Base-by-base conservation (phyloP, 2,888 invertebrate species). In the Agrenia bidenticulata region DNA sequence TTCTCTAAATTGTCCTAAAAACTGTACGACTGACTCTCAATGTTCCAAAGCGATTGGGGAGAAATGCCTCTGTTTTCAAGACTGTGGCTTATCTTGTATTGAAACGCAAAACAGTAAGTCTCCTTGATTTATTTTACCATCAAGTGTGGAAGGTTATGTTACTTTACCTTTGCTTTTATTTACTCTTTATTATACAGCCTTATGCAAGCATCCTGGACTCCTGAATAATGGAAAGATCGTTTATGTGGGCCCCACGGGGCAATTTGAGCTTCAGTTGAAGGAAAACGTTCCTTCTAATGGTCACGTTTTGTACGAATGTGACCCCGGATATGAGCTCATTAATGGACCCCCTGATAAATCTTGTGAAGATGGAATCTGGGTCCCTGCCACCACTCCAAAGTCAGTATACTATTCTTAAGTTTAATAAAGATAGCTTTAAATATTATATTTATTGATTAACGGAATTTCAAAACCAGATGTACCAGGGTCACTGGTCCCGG, bases 231-330 rank as follows among this genome's bases (percentile, higher is more conserved):
- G 99, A 0, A 92, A 92, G 80, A 92, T 96, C 0, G 82, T 95
- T 1, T 82, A 95, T 0, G 94, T 95, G 0, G 96, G 95, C 1
- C 93, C 94, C 79, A 94, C 95, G 91, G 96, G 96, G 0, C 84
- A 94, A 39, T 97, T 96, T 79, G 94, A 95, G 79, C 97, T 97
- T 79, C 84, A 94, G 57, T 91, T 96, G 79, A 94, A 96, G 0
- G 88, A 88, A 77, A 93, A 90, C 83, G 90, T 90, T 74, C 82
- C 88, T 24, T 94, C 94, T 79, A 94, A 94, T 78, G 92, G 94
- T 76, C 94, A 94, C 80, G 94, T 95, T 61, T 92, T 93, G 89
- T 97, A 94, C 79, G 94, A 95, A 77, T 97, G 96, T 78, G 89
- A 94, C 75, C 89, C 90, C 77, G 94, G 94, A 0, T 95, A 90